Evolutionary conservation across 2,797 vertebrate species (phyloP).

Genomic region (Brachymystax lenok): DNA sequence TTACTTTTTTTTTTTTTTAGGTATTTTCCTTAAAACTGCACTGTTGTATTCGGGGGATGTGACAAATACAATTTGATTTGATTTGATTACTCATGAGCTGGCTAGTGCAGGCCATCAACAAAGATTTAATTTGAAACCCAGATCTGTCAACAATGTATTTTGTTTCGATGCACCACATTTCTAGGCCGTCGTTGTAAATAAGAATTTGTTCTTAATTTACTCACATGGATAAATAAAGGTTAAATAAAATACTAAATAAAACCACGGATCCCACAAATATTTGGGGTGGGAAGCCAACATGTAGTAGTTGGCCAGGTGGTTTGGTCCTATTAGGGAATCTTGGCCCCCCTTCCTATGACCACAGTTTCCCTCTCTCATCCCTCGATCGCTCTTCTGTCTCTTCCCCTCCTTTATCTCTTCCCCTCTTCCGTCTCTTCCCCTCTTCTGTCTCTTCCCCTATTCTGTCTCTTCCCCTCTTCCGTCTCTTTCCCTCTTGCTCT

Average conservation of each 20-base stretch:
- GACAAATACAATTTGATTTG: no score
- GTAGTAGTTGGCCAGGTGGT: conserved; percentile 35
- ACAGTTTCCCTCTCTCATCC: conserved; percentile 13
- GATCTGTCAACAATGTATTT: background rate
- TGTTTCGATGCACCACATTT: background rate
- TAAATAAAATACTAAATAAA: background rate
- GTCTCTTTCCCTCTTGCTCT: background rate
- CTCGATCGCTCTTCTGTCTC: no score
- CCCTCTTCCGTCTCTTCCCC: background rate
- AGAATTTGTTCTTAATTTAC: no score
- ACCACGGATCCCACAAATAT: background rate
- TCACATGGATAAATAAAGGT: no score
- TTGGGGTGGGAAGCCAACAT: conserved; percentile 4
- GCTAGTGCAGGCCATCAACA: conserved; percentile 1
- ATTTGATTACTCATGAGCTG: conserved; percentile 8
- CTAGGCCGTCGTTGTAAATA: no score
- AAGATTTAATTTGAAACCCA: background rate
- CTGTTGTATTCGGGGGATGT: no score
- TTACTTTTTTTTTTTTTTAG: no score
- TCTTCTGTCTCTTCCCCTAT: background rate
- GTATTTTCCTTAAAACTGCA: no score
- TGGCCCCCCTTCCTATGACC: conserved; percentile 33
- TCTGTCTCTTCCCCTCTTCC: background rate
- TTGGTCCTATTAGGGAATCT: conserved; percentile 28
- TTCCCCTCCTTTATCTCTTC: no score